Percentiles rank a stretch among this genome's conserved stretches.
Evolutionary conservation across 1,140 invertebrate species (phyloP).

Genomic region (Tetraneura akinire): DNA sequence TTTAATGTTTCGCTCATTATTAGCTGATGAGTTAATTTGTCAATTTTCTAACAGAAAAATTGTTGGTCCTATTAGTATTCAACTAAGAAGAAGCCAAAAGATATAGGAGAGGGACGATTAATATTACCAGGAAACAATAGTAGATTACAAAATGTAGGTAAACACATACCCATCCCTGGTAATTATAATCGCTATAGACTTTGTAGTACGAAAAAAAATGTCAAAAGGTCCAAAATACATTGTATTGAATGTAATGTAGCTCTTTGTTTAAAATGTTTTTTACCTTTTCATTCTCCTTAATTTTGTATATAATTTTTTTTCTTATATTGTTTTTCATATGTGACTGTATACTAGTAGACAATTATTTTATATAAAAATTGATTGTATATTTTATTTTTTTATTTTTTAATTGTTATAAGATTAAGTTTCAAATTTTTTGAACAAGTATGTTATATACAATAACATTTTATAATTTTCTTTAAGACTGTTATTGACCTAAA

Average conservation of each 20-base stretch:
- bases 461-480: no score
- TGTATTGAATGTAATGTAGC: slow-evolving; percentile 4
- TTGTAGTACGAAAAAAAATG: slow-evolving; percentile 5
- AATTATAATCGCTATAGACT: not conserved
- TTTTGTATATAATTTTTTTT: no score
- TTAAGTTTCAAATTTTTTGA: no score
- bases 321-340: no score
- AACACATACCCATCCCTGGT: not conserved
- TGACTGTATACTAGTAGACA: no score
- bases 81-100: not conserved
- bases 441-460: no score
- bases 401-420: no score
- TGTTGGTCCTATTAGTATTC: not conserved
- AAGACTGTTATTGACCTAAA: no score
- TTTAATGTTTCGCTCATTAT: slow-evolving; percentile 38
- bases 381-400: no score
- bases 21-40: slow-evolving; percentile 32
- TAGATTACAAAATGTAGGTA: not conserved
- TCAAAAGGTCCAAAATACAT: not conserved
- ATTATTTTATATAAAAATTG: no score
- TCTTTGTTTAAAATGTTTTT: slow-evolving; percentile 24
- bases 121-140: not conserved
- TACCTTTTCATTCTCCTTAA: slow-evolving; percentile 3
- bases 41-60: slow-evolving; percentile 35
- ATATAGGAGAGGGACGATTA: not conserved